Base-by-base conservation (phyloP, 2,797 vertebrate species). In the Melanotaenia nigrans region DNA sequence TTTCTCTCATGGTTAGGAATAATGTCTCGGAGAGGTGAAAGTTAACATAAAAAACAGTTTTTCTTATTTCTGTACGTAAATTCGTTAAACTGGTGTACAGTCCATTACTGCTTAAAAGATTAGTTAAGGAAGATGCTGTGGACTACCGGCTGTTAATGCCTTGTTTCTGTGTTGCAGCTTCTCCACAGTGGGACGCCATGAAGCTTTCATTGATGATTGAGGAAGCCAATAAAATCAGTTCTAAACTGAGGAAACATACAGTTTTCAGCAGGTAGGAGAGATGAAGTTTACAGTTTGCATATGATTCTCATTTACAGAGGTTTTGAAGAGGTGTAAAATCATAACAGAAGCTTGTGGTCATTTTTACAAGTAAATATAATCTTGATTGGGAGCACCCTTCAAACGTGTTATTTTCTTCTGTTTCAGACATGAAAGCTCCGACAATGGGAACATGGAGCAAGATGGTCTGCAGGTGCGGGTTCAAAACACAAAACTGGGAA, bases 201-300 rank as follows among this genome's bases (percentile, higher is more conserved):
- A 98, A 97, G 81, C 85, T 99, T 32, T 99, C 97, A 22, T 78
- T 97, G 86, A 97, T 98, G 97, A 95, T 99, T 67, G 96, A 96
- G 86, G 97, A 99, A 85, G 97, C 97, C 35, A 99, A 99, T 73
- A 90, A 96, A 65, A 97, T 99, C 82, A 96, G 96, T 73, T 86
- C 74, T 65, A 95, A 95, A 84, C 82, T 97, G 28, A 92, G 90
- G 71, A 96, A 96, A 83, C 89, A 88, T 71, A 97, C 95, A 0
- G 63, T 96, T 51, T 99, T 99, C 84, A 94, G 91, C 93, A 96
- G 92, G 92, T 92, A 78, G 42, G 59, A 62, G 40, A 56, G 3
- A 45, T 5, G 22, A 63, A 10, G 5, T 30, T 6, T 2, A 61
- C 3, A 25, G 8, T 60, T 71, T 12, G 0, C 8, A 38, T 4